phyloP scores from a whole-genome alignment of 2,113 vertebrate species.

The Oryzias curvinotus region DNA sequence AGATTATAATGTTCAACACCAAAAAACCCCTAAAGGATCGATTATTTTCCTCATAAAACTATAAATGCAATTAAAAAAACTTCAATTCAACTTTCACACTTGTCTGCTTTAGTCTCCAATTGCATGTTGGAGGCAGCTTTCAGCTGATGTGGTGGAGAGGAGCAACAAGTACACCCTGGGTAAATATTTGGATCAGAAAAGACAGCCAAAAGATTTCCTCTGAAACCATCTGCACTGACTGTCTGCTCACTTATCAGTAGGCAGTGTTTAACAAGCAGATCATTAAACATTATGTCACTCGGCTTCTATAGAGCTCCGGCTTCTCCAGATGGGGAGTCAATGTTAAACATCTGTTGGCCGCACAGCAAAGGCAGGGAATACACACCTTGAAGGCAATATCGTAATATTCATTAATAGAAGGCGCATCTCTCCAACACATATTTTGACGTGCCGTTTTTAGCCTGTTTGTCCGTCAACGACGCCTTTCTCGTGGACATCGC shows the following conservation, averaged over 20 bases:
- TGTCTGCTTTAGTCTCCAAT: not conserved
- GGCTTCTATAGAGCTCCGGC: too few species aligned
- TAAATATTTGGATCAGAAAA: slow-evolving; percentile 59
- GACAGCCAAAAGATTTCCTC: slow-evolving; percentile 26
- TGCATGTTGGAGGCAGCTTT: slow-evolving; percentile 13
- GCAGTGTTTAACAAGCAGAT: slow-evolving; percentile 3
- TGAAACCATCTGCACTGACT: slow-evolving; percentile 2
- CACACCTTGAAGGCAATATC: slow-evolving; percentile 82
- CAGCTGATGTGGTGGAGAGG: slow-evolving; percentile 9
- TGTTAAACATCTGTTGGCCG: not conserved
- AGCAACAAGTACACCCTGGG: slow-evolving; percentile 69
- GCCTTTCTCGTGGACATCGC: slow-evolving; percentile 75
- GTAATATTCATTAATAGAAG: slow-evolving; percentile 80
- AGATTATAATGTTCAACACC: too few species aligned
- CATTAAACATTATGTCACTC: too few species aligned
- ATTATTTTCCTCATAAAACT: too few species aligned
- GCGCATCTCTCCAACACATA: slow-evolving; percentile 79
- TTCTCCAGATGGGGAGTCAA: too few species aligned
- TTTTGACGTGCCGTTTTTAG: slow-evolving; percentile 78
- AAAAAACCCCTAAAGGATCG: too few species aligned
- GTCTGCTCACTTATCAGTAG: not conserved
- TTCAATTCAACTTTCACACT: slow-evolving; percentile 38
- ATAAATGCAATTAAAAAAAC: slow-evolving; percentile 16
- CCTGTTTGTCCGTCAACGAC: slow-evolving; percentile 67
- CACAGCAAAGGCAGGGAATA: slow-evolving; percentile 36